These are phyloP conservation scores for Mormoops blainvillei DNA, from an alignment of 2,113 vertebrate species.

Conservation along the genomic window DNA sequence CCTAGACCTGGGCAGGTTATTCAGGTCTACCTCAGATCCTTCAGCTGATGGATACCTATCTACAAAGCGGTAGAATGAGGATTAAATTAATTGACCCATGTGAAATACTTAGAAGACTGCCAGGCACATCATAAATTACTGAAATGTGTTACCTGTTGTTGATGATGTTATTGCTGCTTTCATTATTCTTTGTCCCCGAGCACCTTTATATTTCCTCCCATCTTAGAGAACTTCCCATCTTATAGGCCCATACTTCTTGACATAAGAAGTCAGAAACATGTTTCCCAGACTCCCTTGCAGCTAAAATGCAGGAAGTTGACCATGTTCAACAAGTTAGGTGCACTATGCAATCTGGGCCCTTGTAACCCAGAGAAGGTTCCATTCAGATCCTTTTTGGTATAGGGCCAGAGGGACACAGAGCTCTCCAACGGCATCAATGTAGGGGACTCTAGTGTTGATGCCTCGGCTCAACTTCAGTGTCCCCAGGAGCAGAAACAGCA, in stretches of 20 bases:
- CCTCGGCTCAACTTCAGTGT: neutral
- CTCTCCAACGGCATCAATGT: neutral
- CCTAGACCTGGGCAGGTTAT: neutral
- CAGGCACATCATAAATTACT: neutral
- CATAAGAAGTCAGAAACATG: neutral
- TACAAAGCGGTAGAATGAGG: neutral
- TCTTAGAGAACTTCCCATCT: neutral
- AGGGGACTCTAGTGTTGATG: neutral
- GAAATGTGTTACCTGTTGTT: neutral
- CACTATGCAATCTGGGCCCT: neutral
- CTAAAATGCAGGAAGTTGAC: neutral
- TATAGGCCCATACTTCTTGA: neutral
- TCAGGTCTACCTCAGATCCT: neutral
- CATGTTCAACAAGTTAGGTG: neutral
- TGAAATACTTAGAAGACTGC: neutral
- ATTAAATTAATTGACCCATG: too few species aligned
- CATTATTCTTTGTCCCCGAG: rapidly evolving
- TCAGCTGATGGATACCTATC: neutral
- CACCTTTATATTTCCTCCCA: neutral
- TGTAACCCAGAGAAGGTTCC: neutral
- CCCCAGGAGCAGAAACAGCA: neutral
- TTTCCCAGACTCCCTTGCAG: neutral
- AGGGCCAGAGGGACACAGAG: neutral
- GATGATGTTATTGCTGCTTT: neutral
- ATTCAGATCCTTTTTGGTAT: neutral